Evolutionary conservation across 2,113 vertebrate genomes (phyloP).

Genomic region (Cepphus grylle): DNA sequence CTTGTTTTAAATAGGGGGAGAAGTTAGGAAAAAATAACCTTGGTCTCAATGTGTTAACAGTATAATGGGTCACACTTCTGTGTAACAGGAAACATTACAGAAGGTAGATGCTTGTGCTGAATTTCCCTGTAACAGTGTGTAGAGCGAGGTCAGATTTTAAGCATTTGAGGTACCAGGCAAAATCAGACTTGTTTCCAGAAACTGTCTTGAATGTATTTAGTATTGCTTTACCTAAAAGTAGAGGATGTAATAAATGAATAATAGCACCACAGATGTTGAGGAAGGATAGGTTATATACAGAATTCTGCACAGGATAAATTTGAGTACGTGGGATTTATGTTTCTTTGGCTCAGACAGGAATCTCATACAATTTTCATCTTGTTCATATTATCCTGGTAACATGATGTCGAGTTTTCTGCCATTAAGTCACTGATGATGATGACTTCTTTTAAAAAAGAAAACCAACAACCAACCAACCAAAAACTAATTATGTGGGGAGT

Average conservation of each 20-base stretch:
- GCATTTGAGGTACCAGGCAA: background rate
- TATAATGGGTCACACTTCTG: background rate
- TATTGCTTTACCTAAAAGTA: background rate
- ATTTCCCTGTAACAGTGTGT: background rate
- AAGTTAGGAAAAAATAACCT: background rate
- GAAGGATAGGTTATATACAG: background rate
- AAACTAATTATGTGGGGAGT: accelerated
- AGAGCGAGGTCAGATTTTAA: background rate
- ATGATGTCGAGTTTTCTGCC: background rate
- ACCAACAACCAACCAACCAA: background rate
- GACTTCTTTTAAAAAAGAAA: background rate
- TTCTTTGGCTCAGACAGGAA: background rate
- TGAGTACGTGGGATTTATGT: background rate
- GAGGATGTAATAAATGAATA: background rate
- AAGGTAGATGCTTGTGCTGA: background rate
- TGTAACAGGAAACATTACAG: background rate
- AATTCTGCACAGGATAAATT: background rate
- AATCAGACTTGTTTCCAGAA: background rate
- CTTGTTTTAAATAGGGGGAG: background rate
- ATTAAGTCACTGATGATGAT: background rate
- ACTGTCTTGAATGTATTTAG: background rate
- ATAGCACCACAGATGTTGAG: background rate
- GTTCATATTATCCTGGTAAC: background rate
- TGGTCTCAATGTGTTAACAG: background rate
- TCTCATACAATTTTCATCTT: background rate